Percentiles rank a stretch among this genome's conserved stretches.
Evolutionary conservation across 2,888 invertebrate species (phyloP).

Genomic region (Busseola fusca): DNA sequence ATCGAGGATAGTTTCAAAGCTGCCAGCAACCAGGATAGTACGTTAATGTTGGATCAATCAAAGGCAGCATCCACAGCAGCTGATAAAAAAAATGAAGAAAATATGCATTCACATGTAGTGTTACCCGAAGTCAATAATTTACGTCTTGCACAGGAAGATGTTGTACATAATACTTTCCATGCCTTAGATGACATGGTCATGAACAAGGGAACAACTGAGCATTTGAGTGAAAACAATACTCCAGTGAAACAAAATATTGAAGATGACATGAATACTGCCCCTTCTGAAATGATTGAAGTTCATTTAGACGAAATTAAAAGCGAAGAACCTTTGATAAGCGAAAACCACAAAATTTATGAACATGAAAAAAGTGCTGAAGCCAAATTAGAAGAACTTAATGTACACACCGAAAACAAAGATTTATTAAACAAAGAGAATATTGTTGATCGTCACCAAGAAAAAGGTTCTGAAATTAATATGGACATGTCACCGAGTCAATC

Average conservation of each 20-base stretch:
- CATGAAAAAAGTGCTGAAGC: slow-evolving; percentile 31
- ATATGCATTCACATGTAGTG: slow-evolving; percentile 16
- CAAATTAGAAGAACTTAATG: slow-evolving; percentile 13
- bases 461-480: slow-evolving; percentile 29
- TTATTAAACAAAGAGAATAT: slow-evolving; percentile 15
- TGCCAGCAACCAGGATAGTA: slow-evolving; percentile 42
- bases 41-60: slow-evolving; percentile 46
- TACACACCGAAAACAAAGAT: slow-evolving; percentile 11
- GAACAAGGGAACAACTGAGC: slow-evolving; percentile 15
- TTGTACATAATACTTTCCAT: slow-evolving; percentile 12
- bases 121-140: slow-evolving; percentile 35
- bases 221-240: slow-evolving; percentile 20
- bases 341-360: slow-evolving; percentile 43
- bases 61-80: slow-evolving; percentile 28
- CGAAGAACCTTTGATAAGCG: slow-evolving; percentile 47
- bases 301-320: slow-evolving; percentile 53
- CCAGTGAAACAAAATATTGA: slow-evolving; percentile 31
- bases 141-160: slow-evolving; percentile 43
- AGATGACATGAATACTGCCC: slow-evolving; percentile 62
- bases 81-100: slow-evolving; percentile 39
- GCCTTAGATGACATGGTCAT: background rate
- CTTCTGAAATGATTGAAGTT: slow-evolving; percentile 63
- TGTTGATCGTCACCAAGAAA: slow-evolving; percentile 16
- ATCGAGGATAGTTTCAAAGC: slow-evolving; percentile 79
- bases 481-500: slow-evolving; percentile 26